Evolutionary conservation across 2,113 vertebrate genomes (phyloP).

Genomic region (Saguinus midas): DNA sequence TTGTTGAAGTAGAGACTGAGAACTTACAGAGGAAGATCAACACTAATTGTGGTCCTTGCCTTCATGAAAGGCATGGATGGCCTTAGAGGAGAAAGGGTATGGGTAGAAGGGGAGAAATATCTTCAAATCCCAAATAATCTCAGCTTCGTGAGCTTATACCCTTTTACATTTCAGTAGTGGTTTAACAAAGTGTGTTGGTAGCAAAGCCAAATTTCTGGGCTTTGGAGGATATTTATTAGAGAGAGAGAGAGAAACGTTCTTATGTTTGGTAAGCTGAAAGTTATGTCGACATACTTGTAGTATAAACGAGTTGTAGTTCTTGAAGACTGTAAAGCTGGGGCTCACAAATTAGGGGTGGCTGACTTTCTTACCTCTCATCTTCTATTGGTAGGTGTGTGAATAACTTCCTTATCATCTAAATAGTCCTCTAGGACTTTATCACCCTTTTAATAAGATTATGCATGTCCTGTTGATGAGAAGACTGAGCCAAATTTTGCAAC

Average conservation of each 20-base stretch:
- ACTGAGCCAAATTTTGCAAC: neutral
- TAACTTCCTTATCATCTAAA: neutral
- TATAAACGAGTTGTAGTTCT: neutral
- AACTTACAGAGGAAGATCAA: neutral
- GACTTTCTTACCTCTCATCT: neutral
- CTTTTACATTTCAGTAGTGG: neutral
- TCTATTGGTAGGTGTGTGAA: neutral
- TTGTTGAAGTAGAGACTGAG: neutral
- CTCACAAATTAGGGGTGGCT: no score
- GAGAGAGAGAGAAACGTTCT: accelerated
- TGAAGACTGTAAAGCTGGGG: neutral
- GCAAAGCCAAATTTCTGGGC: neutral
- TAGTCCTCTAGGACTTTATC: neutral
- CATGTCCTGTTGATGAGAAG: neutral
- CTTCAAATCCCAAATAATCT: neutral
- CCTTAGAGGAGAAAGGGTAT: neutral
- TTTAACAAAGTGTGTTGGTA: neutral
- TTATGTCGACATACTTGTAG: neutral
- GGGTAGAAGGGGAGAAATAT: accelerated
- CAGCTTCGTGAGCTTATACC: neutral
- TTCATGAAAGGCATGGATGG: neutral
- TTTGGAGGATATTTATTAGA: neutral
- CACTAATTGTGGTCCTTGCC: neutral
- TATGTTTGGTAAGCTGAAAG: neutral
- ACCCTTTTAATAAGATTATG: neutral